These are phyloP conservation scores for Yponomeuta malinellus DNA, from an alignment of 2,888 invertebrate genomes.

Conservation along the genomic window DNA sequence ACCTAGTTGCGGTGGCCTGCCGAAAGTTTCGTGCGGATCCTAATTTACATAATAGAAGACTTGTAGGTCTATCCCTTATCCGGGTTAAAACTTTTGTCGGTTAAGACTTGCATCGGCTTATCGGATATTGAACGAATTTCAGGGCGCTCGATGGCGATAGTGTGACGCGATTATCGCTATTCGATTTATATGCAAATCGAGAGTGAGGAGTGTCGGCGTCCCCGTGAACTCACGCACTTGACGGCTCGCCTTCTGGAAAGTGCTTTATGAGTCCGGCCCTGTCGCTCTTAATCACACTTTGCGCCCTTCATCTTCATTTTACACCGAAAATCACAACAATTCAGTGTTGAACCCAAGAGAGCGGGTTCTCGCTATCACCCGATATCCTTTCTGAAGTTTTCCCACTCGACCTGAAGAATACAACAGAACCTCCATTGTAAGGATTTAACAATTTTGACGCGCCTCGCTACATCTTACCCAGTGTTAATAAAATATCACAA, in stretches of 20 bases:
- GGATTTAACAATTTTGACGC: constrained; percentile 68
- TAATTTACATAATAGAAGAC: constrained; percentile 75
- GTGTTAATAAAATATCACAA: constrained; percentile 73
- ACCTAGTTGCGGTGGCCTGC: constrained; percentile 54
- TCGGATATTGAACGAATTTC: constrained; percentile 72
- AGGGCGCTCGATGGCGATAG: constrained; percentile 61
- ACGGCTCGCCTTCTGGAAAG: background rate
- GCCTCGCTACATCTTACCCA: constrained; percentile 66
- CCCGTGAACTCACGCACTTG: constrained; percentile 41
- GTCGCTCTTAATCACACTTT: constrained; percentile 4
- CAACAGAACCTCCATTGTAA: constrained; percentile 66
- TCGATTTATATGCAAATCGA: constrained; percentile 76
- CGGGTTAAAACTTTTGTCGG: constrained; percentile 71
- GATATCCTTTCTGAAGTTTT: constrained; percentile 64
- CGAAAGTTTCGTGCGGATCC: constrained; percentile 67
- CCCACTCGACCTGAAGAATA: constrained; percentile 59
- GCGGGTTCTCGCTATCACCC: constrained; percentile 37
- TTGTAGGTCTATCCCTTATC: constrained; percentile 67
- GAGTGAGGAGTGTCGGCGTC: constrained; percentile 39
- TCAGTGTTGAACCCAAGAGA: constrained; percentile 32
- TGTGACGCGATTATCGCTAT: constrained; percentile 70
- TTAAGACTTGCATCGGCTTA: constrained; percentile 71
- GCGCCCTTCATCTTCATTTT: constrained; percentile 1
- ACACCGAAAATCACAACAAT: background rate
- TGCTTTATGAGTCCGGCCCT: background rate